Evolutionary conservation across 2,113 vertebrate species (phyloP).

Genomic region (Phasianus colchicus): DNA sequence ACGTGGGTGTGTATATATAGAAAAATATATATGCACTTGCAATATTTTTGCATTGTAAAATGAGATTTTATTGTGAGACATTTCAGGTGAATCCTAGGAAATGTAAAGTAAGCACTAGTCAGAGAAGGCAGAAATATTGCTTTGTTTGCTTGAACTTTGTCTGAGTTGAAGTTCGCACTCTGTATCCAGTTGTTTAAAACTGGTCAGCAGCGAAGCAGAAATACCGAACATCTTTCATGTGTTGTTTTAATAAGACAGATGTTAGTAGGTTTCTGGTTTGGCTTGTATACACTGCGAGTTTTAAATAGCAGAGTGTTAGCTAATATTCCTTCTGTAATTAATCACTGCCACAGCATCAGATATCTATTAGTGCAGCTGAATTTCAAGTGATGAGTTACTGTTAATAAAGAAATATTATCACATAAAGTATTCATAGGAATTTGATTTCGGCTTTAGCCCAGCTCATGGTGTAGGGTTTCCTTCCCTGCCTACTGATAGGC

Average conservation of each 20-base stretch:
- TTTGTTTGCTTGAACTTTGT: conserved; percentile 14
- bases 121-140: not conserved
- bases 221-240: not conserved
- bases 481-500: not conserved
- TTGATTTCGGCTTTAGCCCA: not conserved
- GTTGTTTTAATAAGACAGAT: not conserved
- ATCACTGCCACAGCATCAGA: not conserved
- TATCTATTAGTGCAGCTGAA: not conserved
- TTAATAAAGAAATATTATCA: not conserved
- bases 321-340: not conserved
- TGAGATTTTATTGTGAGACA: not conserved
- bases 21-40: too few relatives aligned
- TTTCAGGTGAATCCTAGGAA: not conserved
- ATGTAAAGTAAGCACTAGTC: not conserved
- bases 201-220: not conserved
- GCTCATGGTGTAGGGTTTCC: not conserved
- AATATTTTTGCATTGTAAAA: not conserved
- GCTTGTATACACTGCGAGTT: not conserved
- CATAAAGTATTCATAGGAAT: not conserved
- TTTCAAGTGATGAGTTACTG: not conserved
- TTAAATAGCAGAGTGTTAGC: not conserved
- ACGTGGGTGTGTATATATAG: too few relatives aligned
- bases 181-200: not conserved
- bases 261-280: not conserved
- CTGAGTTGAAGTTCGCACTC: not conserved